Conservation (phyloP, 2,113 vertebrate genomes). For the Sylvietta virens region DNA sequence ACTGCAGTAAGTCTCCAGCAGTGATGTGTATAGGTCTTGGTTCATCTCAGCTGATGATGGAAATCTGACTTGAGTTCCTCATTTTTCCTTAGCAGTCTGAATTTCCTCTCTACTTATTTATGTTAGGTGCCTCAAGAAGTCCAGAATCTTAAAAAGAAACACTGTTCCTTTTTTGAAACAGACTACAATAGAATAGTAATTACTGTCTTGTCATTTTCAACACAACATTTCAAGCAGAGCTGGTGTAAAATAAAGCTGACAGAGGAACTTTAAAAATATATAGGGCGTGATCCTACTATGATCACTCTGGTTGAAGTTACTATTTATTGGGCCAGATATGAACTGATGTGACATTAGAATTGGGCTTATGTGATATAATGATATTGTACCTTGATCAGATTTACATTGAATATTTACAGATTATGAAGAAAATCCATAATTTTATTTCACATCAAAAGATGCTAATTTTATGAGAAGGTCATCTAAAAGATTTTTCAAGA, state of each 20-base stretch:
- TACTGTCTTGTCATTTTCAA: constrained; percentile 6
- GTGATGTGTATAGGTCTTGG: background rate
- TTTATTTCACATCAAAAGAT: constrained; percentile 70
- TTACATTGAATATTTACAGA: constrained; percentile 49
- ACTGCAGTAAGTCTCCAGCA: constrained; percentile 28
- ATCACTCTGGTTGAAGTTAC: background rate
- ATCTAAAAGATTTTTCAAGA: constrained; percentile 76
- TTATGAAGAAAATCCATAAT: constrained; percentile 48
- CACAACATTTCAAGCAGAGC: background rate
- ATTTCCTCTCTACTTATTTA: constrained; percentile 41
- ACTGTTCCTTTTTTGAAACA: background rate
- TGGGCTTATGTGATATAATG: background rate
- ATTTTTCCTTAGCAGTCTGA: constrained; percentile 32
- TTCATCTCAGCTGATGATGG: constrained; percentile 23
- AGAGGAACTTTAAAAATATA: constrained; percentile 30
- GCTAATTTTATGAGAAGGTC: constrained; percentile 76
- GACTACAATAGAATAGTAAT: background rate
- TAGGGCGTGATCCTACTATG: background rate
- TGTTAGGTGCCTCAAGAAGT: constrained; percentile 16
- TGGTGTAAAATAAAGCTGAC: constrained; percentile 12
- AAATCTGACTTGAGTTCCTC: constrained; percentile 47
- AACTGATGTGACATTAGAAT: background rate
- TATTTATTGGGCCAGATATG: background rate
- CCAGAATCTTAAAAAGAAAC: constrained; percentile 16
- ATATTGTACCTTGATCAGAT: constrained; percentile 26